Evolutionary conservation across 2,113 vertebrate species (phyloP).

Genomic region (Ranitomeya variabilis): DNA sequence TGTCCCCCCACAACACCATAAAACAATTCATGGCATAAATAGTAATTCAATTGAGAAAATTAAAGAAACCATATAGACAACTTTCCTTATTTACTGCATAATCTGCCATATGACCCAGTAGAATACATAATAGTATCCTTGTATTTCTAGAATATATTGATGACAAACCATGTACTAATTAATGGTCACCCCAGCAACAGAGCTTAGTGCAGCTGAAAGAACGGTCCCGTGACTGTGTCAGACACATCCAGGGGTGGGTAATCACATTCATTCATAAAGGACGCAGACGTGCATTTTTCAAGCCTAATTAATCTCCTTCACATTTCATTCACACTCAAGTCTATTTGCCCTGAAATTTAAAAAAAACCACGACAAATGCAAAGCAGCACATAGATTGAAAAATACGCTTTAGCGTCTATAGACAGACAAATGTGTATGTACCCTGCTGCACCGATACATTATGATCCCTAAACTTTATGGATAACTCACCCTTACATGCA

Average conservation of each 20-base stretch:
- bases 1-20: background rate
- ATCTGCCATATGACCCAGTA: background rate
- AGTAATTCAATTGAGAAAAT: background rate
- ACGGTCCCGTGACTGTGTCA: background rate
- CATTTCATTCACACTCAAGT: background rate
- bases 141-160: background rate
- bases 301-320: constrained; percentile 18
- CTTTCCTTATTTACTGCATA: background rate
- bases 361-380: background rate
- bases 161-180: background rate
- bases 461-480: background rate
- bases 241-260: background rate
- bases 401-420: background rate
- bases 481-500: background rate
- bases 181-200: background rate
- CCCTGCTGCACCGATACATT: background rate
- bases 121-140: background rate
- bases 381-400: background rate
- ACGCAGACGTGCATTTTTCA: constrained; percentile 10
- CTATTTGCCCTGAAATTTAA: background rate
- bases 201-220: background rate
- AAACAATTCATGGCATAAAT: background rate
- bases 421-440: background rate
- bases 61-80: background rate
- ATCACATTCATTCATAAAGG: constrained; percentile 18